Percentiles rank a stretch among this genome's conserved stretches.
Evolutionary conservation across 2,797 vertebrate species (phyloP).

Genomic region (Cuculus canorus): DNA sequence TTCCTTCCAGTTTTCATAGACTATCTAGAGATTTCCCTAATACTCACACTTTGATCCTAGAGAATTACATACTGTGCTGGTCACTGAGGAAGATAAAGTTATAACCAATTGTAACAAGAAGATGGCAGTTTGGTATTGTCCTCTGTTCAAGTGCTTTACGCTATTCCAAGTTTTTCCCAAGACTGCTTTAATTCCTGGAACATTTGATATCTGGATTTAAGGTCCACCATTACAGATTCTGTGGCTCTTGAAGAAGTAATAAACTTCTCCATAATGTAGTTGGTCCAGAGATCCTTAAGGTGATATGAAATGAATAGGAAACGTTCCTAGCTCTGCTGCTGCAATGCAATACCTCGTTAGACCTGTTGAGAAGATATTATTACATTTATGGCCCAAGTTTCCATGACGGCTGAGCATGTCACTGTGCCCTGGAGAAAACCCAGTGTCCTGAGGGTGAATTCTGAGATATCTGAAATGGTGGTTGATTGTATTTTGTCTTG

Average conservation of each 20-base stretch:
- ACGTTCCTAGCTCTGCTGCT: background rate
- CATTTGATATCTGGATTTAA: background rate
- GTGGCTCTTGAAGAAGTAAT: background rate
- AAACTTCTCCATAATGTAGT: background rate
- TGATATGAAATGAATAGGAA: background rate
- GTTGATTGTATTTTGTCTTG: background rate
- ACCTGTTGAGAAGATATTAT: background rate
- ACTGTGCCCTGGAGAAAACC: background rate
- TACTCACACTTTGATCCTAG: background rate
- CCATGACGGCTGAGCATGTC: background rate
- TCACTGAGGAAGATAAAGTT: background rate
- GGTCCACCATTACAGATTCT: background rate
- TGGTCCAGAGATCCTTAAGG: background rate
- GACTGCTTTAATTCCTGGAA: background rate
- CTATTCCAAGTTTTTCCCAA: background rate
- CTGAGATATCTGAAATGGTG: background rate
- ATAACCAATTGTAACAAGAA: background rate
- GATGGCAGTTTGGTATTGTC: background rate
- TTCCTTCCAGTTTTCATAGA: background rate
- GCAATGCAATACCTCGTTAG: background rate
- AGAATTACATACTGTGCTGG: background rate
- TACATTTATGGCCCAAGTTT: background rate
- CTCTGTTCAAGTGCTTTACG: background rate
- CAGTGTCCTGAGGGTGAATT: background rate
- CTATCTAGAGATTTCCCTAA: background rate